These are phyloP conservation scores for Drosophila athabasca DNA, from an alignment of 1,140 invertebrate genomes.

Conservation along the genomic window DNA sequence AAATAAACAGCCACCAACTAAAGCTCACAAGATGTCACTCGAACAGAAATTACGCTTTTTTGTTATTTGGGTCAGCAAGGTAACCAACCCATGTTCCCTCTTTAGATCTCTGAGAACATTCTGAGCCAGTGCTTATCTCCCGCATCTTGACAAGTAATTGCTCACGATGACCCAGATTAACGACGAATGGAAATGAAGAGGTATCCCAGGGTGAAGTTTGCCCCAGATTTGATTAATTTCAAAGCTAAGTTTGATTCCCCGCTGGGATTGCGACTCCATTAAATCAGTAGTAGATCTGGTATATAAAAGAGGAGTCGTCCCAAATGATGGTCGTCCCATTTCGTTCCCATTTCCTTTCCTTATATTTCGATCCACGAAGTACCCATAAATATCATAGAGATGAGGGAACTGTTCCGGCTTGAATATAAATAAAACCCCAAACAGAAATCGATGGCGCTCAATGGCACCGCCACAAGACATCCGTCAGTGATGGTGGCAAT, in stretches of 20 bases:
- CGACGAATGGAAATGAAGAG: too few relatives aligned
- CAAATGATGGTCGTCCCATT: too few relatives aligned
- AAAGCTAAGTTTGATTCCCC: constrained; percentile 12
- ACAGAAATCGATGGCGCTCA: constrained; percentile 53
- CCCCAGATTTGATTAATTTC: constrained; percentile 19
- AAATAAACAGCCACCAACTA: constrained; percentile 15
- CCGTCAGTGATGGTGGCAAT: constrained; percentile 13
- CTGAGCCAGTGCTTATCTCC: constrained; percentile 23
- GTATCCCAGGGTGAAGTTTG: background rate
- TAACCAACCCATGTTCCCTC: background rate
- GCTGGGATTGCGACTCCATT: background rate
- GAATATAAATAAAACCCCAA: constrained; percentile 22
- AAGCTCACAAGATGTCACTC: constrained; percentile 3
- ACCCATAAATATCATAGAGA: background rate
- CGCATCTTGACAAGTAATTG: constrained; percentile 21
- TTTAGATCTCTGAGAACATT: background rate
- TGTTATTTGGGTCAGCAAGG: constrained; percentile 20
- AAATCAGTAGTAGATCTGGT: constrained; percentile 9
- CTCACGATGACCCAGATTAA: constrained; percentile 28
- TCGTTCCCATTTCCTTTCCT: too few relatives aligned
- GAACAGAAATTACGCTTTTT: constrained; percentile 5
- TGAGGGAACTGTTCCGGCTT: background rate
- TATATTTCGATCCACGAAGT: background rate
- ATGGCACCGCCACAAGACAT: constrained; percentile 34
- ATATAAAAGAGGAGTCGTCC: too few relatives aligned